Percentiles rank a stretch among this genome's conserved stretches.
These are phyloP conservation scores for Apomyelois bistriatella DNA, from an alignment of 2,888 invertebrate species.

Conservation along the genomic window DNA sequence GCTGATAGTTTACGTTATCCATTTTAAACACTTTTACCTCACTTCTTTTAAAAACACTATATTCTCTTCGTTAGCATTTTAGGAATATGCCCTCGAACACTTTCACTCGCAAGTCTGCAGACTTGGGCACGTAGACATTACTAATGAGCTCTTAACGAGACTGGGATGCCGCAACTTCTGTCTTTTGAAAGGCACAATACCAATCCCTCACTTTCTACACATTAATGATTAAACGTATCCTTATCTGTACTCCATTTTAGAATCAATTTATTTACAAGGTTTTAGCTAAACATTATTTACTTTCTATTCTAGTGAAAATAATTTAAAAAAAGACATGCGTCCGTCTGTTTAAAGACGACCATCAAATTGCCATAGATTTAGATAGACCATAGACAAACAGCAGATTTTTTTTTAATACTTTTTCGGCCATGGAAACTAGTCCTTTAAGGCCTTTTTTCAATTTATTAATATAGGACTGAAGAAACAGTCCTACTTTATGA, in stretches of 20 bases:
- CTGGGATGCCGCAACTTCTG: conserved; percentile 42
- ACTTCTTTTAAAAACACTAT: conserved; percentile 34
- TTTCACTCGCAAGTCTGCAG: conserved; percentile 59
- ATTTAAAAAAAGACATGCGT: conserved; percentile 53
- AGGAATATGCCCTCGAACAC: conserved; percentile 29
- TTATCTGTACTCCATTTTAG: background rate
- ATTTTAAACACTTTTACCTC: conserved; percentile 37
- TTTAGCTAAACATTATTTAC: conserved; percentile 15
- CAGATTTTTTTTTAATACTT: too few species aligned
- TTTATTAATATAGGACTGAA: too few species aligned
- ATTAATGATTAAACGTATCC: background rate
- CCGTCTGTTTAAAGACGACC: conserved; percentile 32
- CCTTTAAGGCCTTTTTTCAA: too few species aligned
- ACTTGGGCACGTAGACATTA: conserved; percentile 60
- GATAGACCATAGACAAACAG: too few species aligned
- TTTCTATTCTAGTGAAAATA: conserved; percentile 37
- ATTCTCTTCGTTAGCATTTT: conserved; percentile 46
- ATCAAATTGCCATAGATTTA: conserved; percentile 45
- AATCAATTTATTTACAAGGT: background rate
- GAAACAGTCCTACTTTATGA: background rate
- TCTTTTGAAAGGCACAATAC: conserved; percentile 25
- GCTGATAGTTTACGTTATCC: conserved; percentile 64
- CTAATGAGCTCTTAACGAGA: conserved; percentile 49
- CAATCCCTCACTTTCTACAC: background rate
- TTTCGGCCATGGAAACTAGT: too few species aligned